Evolutionary conservation across 1,140 invertebrate species (phyloP).

Genomic region (Papilio aristodemus): DNA sequence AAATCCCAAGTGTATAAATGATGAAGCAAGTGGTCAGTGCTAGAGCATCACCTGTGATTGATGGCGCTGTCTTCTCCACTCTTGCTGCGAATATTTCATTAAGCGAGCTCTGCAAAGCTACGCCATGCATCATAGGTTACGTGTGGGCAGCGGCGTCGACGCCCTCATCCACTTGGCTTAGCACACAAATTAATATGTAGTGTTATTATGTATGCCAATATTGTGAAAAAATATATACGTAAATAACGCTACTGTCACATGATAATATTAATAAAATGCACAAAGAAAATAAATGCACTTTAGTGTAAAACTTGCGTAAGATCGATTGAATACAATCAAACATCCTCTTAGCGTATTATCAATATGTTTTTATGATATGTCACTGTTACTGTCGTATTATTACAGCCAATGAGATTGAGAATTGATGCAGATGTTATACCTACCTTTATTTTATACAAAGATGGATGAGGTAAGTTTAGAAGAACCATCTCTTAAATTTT

Average conservation of each 20-base stretch:
- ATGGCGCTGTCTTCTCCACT: constrained; percentile 67
- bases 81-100: constrained; percentile 76
- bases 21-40: constrained; percentile 48
- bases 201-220: constrained; percentile 46
- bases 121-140: constrained; percentile 63
- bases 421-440: too few species aligned
- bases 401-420: too few species aligned
- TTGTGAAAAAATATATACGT: constrained; percentile 39
- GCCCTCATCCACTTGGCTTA: constrained; percentile 70
- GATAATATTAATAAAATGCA: too few species aligned
- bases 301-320: too few species aligned
- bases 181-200: constrained; percentile 69
- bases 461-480: constrained; percentile 24
- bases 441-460: not conserved
- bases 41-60: constrained; percentile 67
- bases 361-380: too few species aligned
- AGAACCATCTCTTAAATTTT: too few species aligned
- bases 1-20: constrained; percentile 26
- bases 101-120: constrained; percentile 59
- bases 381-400: too few species aligned
- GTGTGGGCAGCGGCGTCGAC: constrained; percentile 60
- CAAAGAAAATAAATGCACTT: too few species aligned
- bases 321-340: too few species aligned
- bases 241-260: not conserved
- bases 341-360: too few species aligned